phyloP scores from a whole-genome alignment of 2,888 invertebrate species.

The Leucoma salicis region DNA sequence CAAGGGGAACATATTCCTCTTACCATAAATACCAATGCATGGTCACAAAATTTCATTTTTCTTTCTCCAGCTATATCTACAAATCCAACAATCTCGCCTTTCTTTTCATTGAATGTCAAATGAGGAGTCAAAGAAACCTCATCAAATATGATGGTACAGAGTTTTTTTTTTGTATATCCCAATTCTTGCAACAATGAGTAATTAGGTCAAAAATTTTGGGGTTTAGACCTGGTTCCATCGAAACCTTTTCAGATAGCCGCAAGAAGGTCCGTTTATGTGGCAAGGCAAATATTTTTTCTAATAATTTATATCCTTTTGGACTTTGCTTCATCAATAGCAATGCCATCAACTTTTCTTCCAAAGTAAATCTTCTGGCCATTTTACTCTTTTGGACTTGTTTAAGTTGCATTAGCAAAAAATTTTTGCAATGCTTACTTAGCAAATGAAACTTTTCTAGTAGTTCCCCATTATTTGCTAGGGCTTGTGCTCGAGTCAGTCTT shows the following conservation, averaged over 20 bases:
- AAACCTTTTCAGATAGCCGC: background rate
- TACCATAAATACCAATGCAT: slow-evolving; percentile 29
- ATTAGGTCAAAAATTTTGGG: background rate
- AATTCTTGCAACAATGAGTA: background rate
- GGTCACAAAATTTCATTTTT: slow-evolving; percentile 15
- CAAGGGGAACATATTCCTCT: slow-evolving; percentile 22
- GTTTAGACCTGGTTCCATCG: background rate
- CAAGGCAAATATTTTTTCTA: background rate
- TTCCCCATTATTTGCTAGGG: too few species aligned
- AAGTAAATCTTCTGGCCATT: background rate
- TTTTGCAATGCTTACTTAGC: too few species aligned
- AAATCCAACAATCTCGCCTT: slow-evolving; percentile 22
- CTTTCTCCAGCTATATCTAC: slow-evolving; percentile 15
- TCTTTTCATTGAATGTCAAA: slow-evolving; percentile 14
- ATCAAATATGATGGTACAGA: slow-evolving; percentile 28
- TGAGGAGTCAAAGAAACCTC: slow-evolving; percentile 22
- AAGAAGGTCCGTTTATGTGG: background rate
- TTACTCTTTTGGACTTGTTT: background rate
- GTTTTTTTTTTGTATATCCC: slow-evolving; percentile 14
- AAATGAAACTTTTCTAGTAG: too few species aligned
- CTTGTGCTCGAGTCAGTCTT: too few species aligned
- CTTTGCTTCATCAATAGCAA: background rate
- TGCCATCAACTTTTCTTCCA: background rate
- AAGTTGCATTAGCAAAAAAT: background rate
- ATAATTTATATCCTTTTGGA: background rate